Evolutionary conservation across 2,113 vertebrate species (phyloP).

Genomic region (Sturnira hondurensis): DNA sequence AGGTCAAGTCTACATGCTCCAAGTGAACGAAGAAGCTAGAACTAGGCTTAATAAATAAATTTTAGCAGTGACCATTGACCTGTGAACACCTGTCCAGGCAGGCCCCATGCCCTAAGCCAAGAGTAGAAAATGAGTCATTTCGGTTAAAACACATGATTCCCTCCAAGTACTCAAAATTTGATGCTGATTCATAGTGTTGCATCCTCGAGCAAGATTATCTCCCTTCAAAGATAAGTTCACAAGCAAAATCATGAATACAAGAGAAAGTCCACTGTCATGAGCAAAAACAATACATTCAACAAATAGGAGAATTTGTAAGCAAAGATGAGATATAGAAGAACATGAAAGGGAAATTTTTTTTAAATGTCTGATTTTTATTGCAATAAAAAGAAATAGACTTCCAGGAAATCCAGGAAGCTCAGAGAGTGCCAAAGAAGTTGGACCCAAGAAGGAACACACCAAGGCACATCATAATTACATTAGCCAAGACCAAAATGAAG

Average conservation of each 20-base stretch:
- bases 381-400: background rate
- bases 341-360: background rate
- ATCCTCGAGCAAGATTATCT: background rate
- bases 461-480: too few species aligned
- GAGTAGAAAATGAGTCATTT: background rate
- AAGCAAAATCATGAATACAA: background rate
- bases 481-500: too few species aligned
- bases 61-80: background rate
- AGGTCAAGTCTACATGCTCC: background rate
- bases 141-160: background rate
- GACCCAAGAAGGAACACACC: too few species aligned
- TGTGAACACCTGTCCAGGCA: background rate
- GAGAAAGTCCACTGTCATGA: background rate
- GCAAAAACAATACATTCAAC: background rate
- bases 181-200: background rate
- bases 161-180: background rate
- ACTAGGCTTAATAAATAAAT: background rate
- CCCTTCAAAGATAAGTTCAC: background rate
- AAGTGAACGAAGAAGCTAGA: background rate
- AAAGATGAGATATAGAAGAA: background rate
- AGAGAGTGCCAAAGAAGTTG: too few species aligned
- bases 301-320: background rate
- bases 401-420: too few species aligned
- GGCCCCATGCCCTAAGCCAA: background rate
- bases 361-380: background rate